Base-by-base conservation (phyloP, 2,888 invertebrate genomes). In the Andrena bucephala region DNA sequence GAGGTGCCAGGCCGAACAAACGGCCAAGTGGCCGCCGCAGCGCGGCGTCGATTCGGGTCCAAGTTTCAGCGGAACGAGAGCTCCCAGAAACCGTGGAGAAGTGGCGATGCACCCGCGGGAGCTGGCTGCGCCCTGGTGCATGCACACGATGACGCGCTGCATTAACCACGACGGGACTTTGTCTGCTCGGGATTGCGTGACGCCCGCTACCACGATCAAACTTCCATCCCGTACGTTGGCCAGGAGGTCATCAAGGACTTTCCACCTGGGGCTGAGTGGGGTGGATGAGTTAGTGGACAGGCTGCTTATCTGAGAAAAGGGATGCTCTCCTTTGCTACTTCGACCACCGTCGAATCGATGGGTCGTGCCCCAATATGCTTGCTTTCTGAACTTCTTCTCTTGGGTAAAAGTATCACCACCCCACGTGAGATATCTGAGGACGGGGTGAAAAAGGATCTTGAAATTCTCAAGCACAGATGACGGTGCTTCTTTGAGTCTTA, bases 131-230 rank as follows among this genome's bases (percentile, higher is more conserved):
- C 13, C 62, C 42, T 16, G 68, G 52, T 72, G 71, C 82, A 72
- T 76, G 67, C 52, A 66, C 75, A 54, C 79, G 59, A 76, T 71
- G 65, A 84, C 48, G 73, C 84, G 84, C 36, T 80, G 84, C 76
- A 80, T 84, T 84, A 84, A 76, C 76, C 84, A 36, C 75, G 36
- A 75, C 71, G 50, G 60, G 76, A 84, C 74, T 78, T 78, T 67
- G 83, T 74, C 70, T 78, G 82, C 52, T 68, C 70, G 70, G 62
- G 42, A 75, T 66, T 50, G 66, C 70, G 82, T 81, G 52, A 76
- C 74, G 63, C 54, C 42, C 63, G 50, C 70, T 71, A 62, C 68
- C 71, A 54, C 63, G 68, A 81, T 82, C 82, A 82, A 82, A 83
- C 70, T 68, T 82, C 63, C 54, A 63, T 68, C 57, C 20, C 20